Conservation (phyloP, 1,140 invertebrate species). For the Euglossa dilemma region DNA sequence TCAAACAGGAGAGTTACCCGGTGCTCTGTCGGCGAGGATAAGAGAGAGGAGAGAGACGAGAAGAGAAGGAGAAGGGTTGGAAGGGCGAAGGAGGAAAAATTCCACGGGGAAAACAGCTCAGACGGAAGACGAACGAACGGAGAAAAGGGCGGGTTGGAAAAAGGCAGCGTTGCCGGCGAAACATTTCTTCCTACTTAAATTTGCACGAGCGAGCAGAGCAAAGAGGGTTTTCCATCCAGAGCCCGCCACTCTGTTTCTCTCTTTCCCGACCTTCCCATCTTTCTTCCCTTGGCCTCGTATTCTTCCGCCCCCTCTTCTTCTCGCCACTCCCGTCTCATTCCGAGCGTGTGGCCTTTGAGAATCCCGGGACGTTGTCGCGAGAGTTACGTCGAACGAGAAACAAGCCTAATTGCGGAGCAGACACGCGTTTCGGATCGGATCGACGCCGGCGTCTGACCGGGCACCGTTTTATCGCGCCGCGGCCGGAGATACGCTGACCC, state of each 20-base stretch:
- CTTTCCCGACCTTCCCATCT: not conserved
- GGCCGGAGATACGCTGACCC: conserved; percentile 19
- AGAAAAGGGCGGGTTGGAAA: not conserved
- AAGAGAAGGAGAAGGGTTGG: not conserved
- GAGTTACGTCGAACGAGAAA: conserved; percentile 15
- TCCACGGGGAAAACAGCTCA: conserved; percentile 35
- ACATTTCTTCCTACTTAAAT: conserved; percentile 64
- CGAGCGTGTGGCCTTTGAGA: not conserved
- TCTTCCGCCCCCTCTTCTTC: not conserved
- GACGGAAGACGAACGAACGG: not conserved
- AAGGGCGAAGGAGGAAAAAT: conserved; percentile 26
- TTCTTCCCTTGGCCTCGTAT: not conserved
- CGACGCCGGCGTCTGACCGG: not conserved
- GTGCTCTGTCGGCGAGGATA: not conserved
- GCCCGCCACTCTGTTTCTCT: not conserved
- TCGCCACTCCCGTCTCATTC: conserved; percentile 8
- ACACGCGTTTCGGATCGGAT: not conserved
- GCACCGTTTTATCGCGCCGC: conserved; percentile 6
- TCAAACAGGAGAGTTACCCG: conserved; percentile 49
- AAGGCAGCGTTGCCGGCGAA: conserved; percentile 26
- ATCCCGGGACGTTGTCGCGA: not conserved
- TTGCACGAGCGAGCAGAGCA: conserved; percentile 58
- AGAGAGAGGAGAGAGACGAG: not conserved
- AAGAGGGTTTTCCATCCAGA: conserved; percentile 38
- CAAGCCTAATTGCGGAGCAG: conserved; percentile 22